These are phyloP conservation scores for Lysandra bellargus DNA, from an alignment of 2,888 invertebrate genomes.

Conservation along the genomic window DNA sequence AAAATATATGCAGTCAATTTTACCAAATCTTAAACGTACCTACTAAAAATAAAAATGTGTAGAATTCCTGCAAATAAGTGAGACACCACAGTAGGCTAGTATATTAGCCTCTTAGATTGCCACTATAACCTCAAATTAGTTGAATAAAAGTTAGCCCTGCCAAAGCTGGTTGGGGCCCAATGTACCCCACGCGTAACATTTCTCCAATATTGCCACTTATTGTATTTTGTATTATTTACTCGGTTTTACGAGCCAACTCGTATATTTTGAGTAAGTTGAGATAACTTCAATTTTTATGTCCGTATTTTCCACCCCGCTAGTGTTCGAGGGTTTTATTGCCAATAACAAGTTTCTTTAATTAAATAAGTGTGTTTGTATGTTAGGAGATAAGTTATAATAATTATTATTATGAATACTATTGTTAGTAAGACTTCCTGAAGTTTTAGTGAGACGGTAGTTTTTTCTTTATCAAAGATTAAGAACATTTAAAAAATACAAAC, in stretches of 20 bases:
- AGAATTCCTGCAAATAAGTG: too few species aligned
- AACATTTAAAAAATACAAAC: too few species aligned
- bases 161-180: constrained; percentile 28
- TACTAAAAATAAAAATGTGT: too few species aligned
- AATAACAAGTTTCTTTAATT: constrained; percentile 67
- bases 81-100: too few species aligned
- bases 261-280: constrained; percentile 76
- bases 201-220: constrained; percentile 76
- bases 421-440: too few species aligned
- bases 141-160: neutral
- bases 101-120: neutral
- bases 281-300: constrained; percentile 76
- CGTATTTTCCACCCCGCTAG: constrained; percentile 71
- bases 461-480: too few species aligned
- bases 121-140: neutral
- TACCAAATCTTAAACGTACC: too few species aligned
- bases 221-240: constrained; percentile 81
- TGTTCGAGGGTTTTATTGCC: constrained; percentile 64
- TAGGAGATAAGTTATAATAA: neutral
- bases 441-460: too few species aligned
- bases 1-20: too few species aligned
- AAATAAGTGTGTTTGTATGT: constrained; percentile 45
- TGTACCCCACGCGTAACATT: constrained; percentile 51
- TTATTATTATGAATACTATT: too few species aligned
- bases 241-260: constrained; percentile 72